Evolutionary conservation across 1,140 invertebrate species (phyloP).

Genomic region (Eupeodes corollae): DNA sequence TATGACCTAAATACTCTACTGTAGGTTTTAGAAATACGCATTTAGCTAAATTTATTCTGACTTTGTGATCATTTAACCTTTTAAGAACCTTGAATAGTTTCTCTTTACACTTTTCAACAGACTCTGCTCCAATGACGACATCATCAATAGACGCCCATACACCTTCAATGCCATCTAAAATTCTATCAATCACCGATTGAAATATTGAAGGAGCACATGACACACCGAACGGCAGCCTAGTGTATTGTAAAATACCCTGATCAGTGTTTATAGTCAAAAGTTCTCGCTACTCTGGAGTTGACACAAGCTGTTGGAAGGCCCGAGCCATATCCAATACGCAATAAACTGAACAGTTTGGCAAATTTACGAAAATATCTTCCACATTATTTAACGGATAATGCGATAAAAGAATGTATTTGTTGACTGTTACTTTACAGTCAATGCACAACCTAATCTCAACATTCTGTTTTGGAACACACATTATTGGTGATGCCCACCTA

Average conservation of each 20-base stretch:
- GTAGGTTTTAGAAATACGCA: slow-evolving; percentile 12
- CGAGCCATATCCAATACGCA: slow-evolving; percentile 3
- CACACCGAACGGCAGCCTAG: slow-evolving; percentile 23
- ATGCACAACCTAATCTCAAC: background rate
- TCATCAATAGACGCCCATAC: slow-evolving; percentile 12
- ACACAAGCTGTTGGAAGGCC: slow-evolving; percentile 23
- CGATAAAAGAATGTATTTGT: background rate
- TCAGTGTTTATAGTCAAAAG: slow-evolving; percentile 25
- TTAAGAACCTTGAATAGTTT: too few species aligned
- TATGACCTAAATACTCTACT: slow-evolving; percentile 27
- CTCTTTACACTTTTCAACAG: too few species aligned
- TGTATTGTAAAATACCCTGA: slow-evolving; percentile 25
- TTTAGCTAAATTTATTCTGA: slow-evolving; percentile 8
- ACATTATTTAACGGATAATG: slow-evolving; percentile 12
- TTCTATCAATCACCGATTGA: slow-evolving; percentile 17
- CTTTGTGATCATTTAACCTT: too few species aligned
- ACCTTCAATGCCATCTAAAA: slow-evolving; percentile 8
- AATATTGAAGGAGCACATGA: slow-evolving; percentile 27
- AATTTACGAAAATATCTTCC: slow-evolving; percentile 14
- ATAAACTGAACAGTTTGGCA: slow-evolving; percentile 14
- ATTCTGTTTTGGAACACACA: background rate
- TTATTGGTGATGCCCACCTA: background rate
- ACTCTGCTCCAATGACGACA: slow-evolving; percentile 5
- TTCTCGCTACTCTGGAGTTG: slow-evolving; percentile 18
- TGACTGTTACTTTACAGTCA: background rate